These are phyloP conservation scores for Serripes groenlandicus DNA, from an alignment of 2,888 invertebrate genomes.

Conservation along the genomic window DNA sequence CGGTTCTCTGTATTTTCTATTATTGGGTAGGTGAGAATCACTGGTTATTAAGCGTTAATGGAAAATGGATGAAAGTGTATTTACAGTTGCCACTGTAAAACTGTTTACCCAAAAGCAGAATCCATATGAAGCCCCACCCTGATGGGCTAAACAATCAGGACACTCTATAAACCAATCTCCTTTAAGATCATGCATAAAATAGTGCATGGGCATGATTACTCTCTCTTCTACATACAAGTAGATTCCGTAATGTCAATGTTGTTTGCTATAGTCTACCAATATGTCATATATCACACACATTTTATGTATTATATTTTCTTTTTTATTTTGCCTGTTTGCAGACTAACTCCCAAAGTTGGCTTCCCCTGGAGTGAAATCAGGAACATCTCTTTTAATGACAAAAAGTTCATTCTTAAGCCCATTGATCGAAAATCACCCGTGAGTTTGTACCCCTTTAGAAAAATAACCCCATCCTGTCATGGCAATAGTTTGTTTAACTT, in stretches of 20 bases:
- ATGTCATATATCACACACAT: background rate
- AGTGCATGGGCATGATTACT: background rate
- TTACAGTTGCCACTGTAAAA: no score
- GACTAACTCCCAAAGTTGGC: conserved; percentile 98
- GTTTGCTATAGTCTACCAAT: conserved; percentile 9
- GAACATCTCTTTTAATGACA: conserved; percentile 99
- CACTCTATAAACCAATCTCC: no score
- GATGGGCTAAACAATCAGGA: no score
- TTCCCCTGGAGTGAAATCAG: conserved; percentile 99
- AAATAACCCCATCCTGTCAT: background rate
- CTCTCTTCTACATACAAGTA: background rate
- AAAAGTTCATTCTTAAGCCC: conserved; percentile 99
- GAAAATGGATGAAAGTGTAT: no score
- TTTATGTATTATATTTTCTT: conserved; percentile 16
- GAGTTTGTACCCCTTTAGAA: conserved; percentile 66
- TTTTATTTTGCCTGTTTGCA: conserved; percentile 84
- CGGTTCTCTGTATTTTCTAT: no score
- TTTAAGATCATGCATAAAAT: no score
- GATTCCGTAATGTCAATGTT: background rate
- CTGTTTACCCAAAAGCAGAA: no score
- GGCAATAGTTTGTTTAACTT: background rate
- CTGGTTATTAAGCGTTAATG: no score
- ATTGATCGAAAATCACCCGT: conserved; percentile 99
- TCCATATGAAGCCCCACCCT: no score
- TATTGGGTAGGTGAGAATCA: no score